phyloP scores from a whole-genome alignment of 64 coral and sea anemone species.

The Stichodactyla mertensii region DNA sequence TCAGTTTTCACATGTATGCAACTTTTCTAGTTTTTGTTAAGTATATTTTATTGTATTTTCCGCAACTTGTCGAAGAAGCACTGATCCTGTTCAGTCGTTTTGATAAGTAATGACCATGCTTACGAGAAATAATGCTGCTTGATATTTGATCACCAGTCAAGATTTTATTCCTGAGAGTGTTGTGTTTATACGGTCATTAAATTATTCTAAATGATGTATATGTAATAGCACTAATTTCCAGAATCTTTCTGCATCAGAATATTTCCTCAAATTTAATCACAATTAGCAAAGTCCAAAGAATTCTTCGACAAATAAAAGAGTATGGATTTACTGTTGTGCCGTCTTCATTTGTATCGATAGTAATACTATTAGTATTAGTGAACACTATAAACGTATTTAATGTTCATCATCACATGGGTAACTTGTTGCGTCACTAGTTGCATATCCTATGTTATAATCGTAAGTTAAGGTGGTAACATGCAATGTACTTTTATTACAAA shows the following conservation, averaged over 20 bases:
- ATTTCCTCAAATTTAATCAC: background rate
- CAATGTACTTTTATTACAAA: no score
- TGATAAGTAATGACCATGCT: background rate
- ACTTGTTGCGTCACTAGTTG: background rate
- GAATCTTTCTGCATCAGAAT: background rate
- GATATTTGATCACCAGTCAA: background rate
- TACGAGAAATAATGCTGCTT: background rate
- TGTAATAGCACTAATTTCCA: background rate
- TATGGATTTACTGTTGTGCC: background rate
- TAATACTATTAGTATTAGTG: background rate
- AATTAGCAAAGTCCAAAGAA: background rate
- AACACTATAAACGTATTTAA: background rate
- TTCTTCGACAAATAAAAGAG: background rate
- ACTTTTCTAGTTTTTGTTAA: no score
- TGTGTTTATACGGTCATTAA: background rate
- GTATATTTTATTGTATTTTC: no score
- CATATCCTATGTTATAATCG: conserved; percentile 2
- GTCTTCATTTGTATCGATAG: background rate
- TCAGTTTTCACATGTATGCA: no score
- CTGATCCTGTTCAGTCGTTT: no score
- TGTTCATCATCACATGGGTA: background rate
- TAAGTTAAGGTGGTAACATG: background rate
- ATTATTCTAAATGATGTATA: background rate
- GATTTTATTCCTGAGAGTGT: background rate
- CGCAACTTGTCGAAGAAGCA: no score